Conservation (phyloP, 1,140 invertebrate species). For the Cecropterus lyciades region DNA sequence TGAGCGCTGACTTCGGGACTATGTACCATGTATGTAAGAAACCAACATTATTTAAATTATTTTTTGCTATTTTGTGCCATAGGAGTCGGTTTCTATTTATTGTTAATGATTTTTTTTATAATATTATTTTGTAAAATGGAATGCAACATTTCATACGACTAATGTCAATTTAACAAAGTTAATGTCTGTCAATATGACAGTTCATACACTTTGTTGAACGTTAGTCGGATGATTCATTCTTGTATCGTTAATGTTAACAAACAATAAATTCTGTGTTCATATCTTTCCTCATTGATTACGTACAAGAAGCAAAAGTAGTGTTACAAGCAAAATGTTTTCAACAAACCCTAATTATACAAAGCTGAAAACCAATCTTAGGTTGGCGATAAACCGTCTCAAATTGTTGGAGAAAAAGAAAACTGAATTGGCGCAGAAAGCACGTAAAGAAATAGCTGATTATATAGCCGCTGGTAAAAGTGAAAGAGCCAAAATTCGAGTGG, state of each 20-base stretch:
- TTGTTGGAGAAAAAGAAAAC: conserved; percentile 99
- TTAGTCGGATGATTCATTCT: background rate
- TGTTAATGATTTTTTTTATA: too few relatives aligned
- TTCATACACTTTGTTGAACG: conserved; percentile 1
- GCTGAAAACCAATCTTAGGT: conserved; percentile 97
- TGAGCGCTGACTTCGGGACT: too few relatives aligned
- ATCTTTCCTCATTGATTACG: conserved; percentile 39
- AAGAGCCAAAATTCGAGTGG: conserved; percentile 97
- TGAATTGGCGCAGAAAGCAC: conserved; percentile 96
- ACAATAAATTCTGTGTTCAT: conserved; percentile 30
- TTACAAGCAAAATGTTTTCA: conserved; percentile 90
- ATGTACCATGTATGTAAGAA: too few relatives aligned
- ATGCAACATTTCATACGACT: too few relatives aligned
- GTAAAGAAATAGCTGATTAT: conserved; percentile 99
- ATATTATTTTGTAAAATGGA: too few relatives aligned
- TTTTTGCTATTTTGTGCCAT: too few relatives aligned
- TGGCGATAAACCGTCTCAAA: conserved; percentile 97
- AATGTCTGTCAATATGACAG: too few relatives aligned
- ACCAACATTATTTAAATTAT: too few relatives aligned
- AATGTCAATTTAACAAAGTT: too few relatives aligned
- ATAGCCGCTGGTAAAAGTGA: conserved; percentile 95
- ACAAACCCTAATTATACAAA: conserved; percentile 96
- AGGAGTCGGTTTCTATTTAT: too few relatives aligned
- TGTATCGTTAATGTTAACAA: conserved; percentile 4
- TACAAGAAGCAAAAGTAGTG: conserved; percentile 26